Evolutionary conservation across 1,140 invertebrate genomes (phyloP).

Genomic region (Hypsibius dujardini): DNA sequence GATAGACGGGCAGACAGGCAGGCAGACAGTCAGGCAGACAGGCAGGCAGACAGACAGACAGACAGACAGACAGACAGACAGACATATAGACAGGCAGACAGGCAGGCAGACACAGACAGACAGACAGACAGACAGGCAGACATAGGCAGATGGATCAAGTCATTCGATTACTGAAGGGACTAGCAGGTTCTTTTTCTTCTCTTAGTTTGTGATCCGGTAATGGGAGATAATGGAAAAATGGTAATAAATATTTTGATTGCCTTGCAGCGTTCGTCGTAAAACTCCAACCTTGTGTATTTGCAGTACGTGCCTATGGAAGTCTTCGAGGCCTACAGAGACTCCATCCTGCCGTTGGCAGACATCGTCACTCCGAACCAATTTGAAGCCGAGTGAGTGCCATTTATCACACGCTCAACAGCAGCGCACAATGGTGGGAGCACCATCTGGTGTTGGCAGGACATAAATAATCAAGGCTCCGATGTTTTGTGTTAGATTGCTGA

Average conservation of each 20-base stretch:
- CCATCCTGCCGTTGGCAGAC: slow-evolving; percentile 69
- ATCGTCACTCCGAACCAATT: slow-evolving; percentile 92
- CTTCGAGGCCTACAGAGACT: slow-evolving; percentile 61
- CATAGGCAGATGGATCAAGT: background rate
- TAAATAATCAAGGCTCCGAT: background rate
- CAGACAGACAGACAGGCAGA: slow-evolving; percentile 14
- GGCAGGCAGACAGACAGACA: too few species aligned
- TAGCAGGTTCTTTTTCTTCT: slow-evolving; percentile 19
- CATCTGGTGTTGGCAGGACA: slow-evolving; percentile 16
- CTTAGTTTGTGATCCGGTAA: slow-evolving; percentile 88
- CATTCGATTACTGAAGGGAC: slow-evolving; percentile 12
- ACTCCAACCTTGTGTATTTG: slow-evolving; percentile 13
- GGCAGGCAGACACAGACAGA: too few species aligned
- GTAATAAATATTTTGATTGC: slow-evolving; percentile 28
- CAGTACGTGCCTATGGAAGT: slow-evolving; percentile 71
- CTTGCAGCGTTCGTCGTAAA: background rate
- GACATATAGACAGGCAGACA: too few species aligned
- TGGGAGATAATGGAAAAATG: slow-evolving; percentile 87
- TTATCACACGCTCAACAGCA: slow-evolving; percentile 22
- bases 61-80: too few species aligned
- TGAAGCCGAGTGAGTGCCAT: slow-evolving; percentile 59
- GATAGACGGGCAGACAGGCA: too few species aligned
- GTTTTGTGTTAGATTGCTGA: slow-evolving; percentile 45
- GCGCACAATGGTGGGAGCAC: slow-evolving; percentile 18
- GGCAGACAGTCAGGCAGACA: too few species aligned